These are phyloP conservation scores for Boloria euphrosyne DNA, from an alignment of 2,888 invertebrate genomes.

Conservation along the genomic window DNA sequence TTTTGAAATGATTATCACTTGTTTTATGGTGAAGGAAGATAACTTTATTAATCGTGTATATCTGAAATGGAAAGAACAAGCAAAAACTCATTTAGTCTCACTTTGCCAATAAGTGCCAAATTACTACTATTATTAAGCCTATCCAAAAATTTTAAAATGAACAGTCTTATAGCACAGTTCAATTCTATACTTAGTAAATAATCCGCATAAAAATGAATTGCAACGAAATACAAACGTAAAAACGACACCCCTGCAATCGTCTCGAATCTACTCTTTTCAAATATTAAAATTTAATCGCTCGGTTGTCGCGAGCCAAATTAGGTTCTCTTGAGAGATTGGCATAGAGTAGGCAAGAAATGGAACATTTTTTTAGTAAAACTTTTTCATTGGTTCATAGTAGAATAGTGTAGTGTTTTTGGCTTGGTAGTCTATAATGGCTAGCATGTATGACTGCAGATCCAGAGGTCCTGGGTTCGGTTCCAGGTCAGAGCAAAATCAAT, in stretches of 20 bases:
- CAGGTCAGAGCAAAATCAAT: too few relatives aligned
- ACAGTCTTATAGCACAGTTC: not conserved
- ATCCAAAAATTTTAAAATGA: not conserved
- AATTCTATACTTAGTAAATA: conserved; percentile 10
- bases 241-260: conserved; percentile 65
- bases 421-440: too few relatives aligned
- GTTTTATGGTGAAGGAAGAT: too few relatives aligned
- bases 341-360: conserved; percentile 16
- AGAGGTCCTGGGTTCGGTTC: too few relatives aligned
- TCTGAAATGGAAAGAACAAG: too few relatives aligned
- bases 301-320: conserved; percentile 83
- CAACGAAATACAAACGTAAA: conserved; percentile 60
- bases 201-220: conserved; percentile 48
- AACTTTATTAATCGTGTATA: too few relatives aligned
- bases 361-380: not conserved
- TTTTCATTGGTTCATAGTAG: not conserved
- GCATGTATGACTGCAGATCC: too few relatives aligned
- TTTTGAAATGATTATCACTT: too few relatives aligned
- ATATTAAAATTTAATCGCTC: conserved; percentile 83
- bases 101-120: too few relatives aligned
- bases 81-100: too few relatives aligned
- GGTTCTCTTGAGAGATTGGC: conserved; percentile 69
- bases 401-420: too few relatives aligned
- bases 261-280: conserved; percentile 72
- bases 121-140: not conserved